Conservation (phyloP, 2,797 vertebrate species). For the Ambastaia sidthimunki region DNA sequence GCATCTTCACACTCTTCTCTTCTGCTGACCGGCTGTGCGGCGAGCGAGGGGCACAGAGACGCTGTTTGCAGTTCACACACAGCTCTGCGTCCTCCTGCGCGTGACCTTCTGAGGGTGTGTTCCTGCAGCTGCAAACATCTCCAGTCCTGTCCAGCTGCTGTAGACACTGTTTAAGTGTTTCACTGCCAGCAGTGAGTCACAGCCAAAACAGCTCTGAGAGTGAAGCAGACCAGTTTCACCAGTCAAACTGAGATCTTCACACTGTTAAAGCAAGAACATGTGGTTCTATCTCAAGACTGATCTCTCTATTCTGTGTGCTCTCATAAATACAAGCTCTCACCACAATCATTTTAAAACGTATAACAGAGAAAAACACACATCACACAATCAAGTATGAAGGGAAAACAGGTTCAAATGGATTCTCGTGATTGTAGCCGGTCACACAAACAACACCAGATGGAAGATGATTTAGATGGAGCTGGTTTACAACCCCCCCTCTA, state of each 20-base stretch:
- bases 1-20: conserved; percentile 41
- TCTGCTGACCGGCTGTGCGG: conserved; percentile 53
- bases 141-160: conserved; percentile 23
- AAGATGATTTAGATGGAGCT: conserved; percentile 44
- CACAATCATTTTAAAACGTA: conserved; percentile 19
- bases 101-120: conserved; percentile 55
- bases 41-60: neutral
- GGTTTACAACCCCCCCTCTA: conserved; percentile 13
- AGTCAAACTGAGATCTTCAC: conserved; percentile 4
- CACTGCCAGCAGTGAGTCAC: conserved; percentile 33
- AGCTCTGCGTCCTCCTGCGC: conserved; percentile 44
- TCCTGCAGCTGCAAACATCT: neutral
- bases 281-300: too few relatives aligned
- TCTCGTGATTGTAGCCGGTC: conserved; percentile 30
- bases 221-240: conserved; percentile 18
- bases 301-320: neutral
- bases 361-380: neutral
- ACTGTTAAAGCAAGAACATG: neutral
- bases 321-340: neutral
- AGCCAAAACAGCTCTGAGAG: conserved; percentile 12
- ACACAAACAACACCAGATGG: conserved; percentile 39
- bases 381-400: neutral
- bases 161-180: conserved; percentile 1
- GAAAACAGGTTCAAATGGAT: neutral
- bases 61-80: conserved; percentile 38